phyloP scores from a whole-genome alignment of 2,888 invertebrate genomes.

The Idaea aversata region DNA sequence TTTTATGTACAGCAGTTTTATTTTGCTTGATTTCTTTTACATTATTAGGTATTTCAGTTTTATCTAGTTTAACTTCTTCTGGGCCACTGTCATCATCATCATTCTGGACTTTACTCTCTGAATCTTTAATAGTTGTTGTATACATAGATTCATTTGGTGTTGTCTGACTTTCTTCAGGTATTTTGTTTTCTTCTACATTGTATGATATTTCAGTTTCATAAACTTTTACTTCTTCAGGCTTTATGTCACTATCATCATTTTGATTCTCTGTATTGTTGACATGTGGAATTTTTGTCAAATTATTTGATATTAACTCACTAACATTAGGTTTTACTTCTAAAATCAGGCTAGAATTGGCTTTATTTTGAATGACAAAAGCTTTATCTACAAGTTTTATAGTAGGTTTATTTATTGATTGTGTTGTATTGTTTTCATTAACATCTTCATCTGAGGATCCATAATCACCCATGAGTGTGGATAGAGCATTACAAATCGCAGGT shows the following conservation, averaged over 20 bases:
- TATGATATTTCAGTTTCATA: slow-evolving; percentile 17
- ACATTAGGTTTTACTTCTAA: no score
- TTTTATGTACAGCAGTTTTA: slow-evolving; percentile 12
- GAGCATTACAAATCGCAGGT: slow-evolving; percentile 72
- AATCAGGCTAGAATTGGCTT: neutral
- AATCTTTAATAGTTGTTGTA: neutral
- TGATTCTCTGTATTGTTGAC: neutral
- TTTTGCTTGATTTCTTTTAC: neutral
- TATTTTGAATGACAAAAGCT: neutral
- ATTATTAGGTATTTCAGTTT: slow-evolving; percentile 14
- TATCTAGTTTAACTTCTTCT: slow-evolving; percentile 29
- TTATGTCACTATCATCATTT: slow-evolving; percentile 57
- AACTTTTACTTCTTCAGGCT: slow-evolving; percentile 65
- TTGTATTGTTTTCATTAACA: slow-evolving; percentile 15
- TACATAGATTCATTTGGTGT: neutral
- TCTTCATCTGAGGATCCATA: slow-evolving; percentile 80
- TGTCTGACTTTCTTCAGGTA: neutral
- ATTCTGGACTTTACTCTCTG: neutral
- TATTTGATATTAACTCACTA: neutral
- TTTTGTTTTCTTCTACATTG: neutral
- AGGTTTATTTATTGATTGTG: slow-evolving; percentile 2
- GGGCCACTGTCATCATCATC: slow-evolving; percentile 22
- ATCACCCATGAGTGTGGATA: slow-evolving; percentile 78
- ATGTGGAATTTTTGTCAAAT: neutral
- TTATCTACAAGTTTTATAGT: neutral